A percentile compares a stretch with the other conserved stretches of the same genome.
Evolutionary conservation across 92 coral and sea anemone species (phyloP).

Genomic region (Desmophyllum pertusum): DNA sequence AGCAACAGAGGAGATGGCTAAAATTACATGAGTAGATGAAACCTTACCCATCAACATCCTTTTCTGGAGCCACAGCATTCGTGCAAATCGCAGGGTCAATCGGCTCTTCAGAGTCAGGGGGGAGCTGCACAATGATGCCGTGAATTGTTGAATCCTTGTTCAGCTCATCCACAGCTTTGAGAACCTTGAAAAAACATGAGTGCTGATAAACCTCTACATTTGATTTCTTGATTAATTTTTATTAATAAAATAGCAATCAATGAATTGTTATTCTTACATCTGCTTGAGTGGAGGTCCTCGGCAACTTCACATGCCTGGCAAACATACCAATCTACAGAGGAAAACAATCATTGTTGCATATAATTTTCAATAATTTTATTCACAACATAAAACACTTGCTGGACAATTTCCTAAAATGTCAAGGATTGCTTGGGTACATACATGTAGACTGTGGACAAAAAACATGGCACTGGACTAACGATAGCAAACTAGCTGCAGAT

Average conservation of each 20-base stretch:
- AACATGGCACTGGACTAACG: too few relatives aligned
- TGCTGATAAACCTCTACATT: too few relatives aligned
- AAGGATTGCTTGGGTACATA: too few relatives aligned
- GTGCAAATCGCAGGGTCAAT: constrained; percentile 94
- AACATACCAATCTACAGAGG: constrained; percentile 89
- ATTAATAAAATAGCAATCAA: too few relatives aligned
- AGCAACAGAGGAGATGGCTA: too few relatives aligned
- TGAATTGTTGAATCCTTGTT: constrained; percentile 89
- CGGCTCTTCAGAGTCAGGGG: constrained; percentile 94
- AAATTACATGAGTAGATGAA: neutral
- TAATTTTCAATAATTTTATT: neutral
- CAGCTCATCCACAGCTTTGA: constrained; percentile 85
- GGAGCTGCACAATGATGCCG: constrained; percentile 97
- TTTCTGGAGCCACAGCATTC: constrained; percentile 97
- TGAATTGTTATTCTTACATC: constrained; percentile 95
- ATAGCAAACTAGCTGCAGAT: too few relatives aligned
- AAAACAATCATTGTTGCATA: neutral
- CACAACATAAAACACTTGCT: neutral
- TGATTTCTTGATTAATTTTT: too few relatives aligned
- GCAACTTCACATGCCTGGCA: constrained; percentile 92
- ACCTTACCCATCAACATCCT: constrained; percentile 97
- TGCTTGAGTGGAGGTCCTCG: constrained; percentile 84
- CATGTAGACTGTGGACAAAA: too few relatives aligned
- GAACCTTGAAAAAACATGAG: too few relatives aligned
- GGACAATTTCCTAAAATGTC: too few relatives aligned